Conservation (phyloP, 2,888 invertebrate species). For the Balanococcus diminutus region DNA sequence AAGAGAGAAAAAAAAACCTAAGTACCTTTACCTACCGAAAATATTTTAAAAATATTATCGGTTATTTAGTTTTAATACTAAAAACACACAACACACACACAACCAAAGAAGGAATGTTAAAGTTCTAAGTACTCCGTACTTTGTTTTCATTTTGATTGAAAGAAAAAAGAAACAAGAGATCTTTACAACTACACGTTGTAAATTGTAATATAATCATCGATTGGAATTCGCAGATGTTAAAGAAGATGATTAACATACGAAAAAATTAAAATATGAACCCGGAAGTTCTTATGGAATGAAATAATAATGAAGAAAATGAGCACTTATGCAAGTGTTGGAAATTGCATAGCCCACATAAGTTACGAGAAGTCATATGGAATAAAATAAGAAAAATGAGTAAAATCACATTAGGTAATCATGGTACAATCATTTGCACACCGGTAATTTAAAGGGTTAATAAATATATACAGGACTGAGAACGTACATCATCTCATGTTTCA, state of each 20-base stretch:
- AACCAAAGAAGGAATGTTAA: slow-evolving; percentile 12
- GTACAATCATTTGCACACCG: not conserved
- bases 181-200: not conserved
- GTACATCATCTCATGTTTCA: not conserved
- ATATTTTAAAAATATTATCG: not conserved
- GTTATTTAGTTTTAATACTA: not conserved
- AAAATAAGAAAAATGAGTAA: not conserved
- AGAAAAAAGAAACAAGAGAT: not conserved
- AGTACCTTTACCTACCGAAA: not conserved
- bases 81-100: not conserved
- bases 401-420: not conserved
- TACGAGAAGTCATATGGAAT: too few species aligned
- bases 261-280: not conserved
- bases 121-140: not conserved
- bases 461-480: not conserved
- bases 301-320: not conserved
- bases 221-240: too few species aligned
- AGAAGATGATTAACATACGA: not conserved
- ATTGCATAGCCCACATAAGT: too few species aligned
- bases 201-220: not conserved
- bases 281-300: not conserved
- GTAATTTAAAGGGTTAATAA: not conserved
- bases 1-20: not conserved
- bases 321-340: not conserved
- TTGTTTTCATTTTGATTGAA: not conserved